A percentile compares a stretch with the other conserved stretches of the same genome.
Conservation (phyloP, 2,888 invertebrate species). For the Hirudinaria manillensis region DNA sequence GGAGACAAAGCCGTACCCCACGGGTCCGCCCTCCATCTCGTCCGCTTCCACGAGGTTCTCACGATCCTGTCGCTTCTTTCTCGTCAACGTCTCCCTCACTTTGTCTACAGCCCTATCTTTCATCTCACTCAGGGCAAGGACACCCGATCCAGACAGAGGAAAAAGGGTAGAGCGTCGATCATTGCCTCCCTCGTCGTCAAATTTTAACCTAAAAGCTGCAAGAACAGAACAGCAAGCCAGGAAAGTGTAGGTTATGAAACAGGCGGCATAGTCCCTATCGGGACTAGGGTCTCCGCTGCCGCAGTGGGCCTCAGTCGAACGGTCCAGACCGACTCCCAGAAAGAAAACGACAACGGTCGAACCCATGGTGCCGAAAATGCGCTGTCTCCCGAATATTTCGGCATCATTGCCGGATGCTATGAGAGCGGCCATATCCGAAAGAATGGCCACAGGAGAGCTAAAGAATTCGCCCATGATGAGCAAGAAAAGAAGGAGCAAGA, state of each 20-base stretch:
- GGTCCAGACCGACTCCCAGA: constrained; percentile 26
- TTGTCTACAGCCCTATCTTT: constrained; percentile 28
- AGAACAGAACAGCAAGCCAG: constrained; percentile 30
- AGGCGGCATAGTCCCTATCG: constrained; percentile 23
- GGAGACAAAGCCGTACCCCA: constrained; percentile 5
- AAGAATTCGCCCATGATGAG: constrained; percentile 27
- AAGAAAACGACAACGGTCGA: constrained; percentile 28
- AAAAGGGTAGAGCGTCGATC: constrained; percentile 3
- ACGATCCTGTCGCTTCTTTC: constrained; percentile 1
- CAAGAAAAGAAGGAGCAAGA: constrained; percentile 21
- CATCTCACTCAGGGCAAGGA: constrained; percentile 24
- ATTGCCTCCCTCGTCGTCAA: constrained; percentile 18
- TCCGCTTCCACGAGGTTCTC: constrained; percentile 24
- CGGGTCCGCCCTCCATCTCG: constrained; percentile 25
- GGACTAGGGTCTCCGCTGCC: constrained; percentile 22
- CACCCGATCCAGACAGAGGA: constrained; percentile 20
- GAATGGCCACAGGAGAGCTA: constrained; percentile 19
- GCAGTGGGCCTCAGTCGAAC: constrained; percentile 19
- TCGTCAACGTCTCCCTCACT: constrained; percentile 28
- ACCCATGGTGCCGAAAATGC: constrained; percentile 28
- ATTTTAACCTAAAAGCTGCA: constrained; percentile 23
- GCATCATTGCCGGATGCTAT: constrained; percentile 22
- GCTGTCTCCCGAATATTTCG: constrained; percentile 23
- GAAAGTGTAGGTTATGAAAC: constrained; percentile 23
- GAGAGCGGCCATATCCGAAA: constrained; percentile 22